Percentiles rank a stretch among this genome's conserved stretches.
These are phyloP conservation scores for Margaritifera margaritifera DNA, from an alignment of 2,888 invertebrate species.

Conservation along the genomic window DNA sequence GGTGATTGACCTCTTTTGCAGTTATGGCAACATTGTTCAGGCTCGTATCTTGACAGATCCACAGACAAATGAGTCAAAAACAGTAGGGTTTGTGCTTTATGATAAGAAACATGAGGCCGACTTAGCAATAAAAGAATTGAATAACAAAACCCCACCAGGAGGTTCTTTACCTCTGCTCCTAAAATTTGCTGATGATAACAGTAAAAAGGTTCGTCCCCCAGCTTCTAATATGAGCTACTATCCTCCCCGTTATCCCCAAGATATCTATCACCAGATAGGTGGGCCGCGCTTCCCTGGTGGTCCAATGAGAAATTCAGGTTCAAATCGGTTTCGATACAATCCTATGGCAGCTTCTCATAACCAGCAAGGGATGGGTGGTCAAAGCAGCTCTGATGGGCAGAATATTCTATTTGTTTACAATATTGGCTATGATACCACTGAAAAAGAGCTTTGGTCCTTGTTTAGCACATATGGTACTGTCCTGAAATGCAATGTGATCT, in stretches of 20 bases:
- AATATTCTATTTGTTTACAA: constrained; percentile 71
- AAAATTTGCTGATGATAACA: constrained; percentile 88
- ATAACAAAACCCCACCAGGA: constrained; percentile 86
- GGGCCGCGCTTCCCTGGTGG: constrained; percentile 26
- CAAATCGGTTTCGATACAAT: constrained; percentile 43
- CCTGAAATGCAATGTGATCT: constrained; percentile 70
- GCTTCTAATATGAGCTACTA: neutral
- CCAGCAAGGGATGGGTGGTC: constrained; percentile 2
- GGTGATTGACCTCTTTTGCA: constrained; percentile 87
- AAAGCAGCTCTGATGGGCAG: constrained; percentile 10
- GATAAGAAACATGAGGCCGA: constrained; percentile 92
- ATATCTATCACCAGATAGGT: constrained; percentile 14
- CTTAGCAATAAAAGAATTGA: constrained; percentile 88
- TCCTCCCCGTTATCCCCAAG: constrained; percentile 2
- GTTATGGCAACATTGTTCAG: constrained; percentile 92
- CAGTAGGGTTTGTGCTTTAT: constrained; percentile 88
- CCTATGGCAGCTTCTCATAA: constrained; percentile 35
- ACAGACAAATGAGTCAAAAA: constrained; percentile 87
- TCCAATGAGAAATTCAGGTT: constrained; percentile 38
- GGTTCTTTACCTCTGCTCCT: constrained; percentile 88
- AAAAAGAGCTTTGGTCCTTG: constrained; percentile 69
- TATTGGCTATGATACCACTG: constrained; percentile 71
- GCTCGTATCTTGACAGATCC: constrained; percentile 92
- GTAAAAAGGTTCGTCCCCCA: constrained; percentile 59
- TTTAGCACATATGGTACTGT: constrained; percentile 72